Conservation (phyloP, 2,888 invertebrate species). For the Limnephilus rhombicus region DNA sequence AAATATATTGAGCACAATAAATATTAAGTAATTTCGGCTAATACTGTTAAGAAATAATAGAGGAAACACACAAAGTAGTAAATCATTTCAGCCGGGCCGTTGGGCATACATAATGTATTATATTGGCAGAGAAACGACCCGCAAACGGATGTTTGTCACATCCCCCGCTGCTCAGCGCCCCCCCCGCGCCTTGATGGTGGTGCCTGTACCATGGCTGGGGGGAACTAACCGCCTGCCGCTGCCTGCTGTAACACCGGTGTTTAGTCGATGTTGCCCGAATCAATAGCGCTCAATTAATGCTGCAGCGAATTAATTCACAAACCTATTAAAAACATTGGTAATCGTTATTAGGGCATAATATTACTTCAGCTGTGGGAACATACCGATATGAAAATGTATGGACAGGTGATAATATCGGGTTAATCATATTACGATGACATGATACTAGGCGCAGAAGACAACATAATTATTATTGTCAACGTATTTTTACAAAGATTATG, state of each 20-base stretch:
- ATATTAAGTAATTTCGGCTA: not conserved
- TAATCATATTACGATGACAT: too few species aligned
- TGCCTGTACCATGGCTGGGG: not conserved
- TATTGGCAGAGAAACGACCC: not conserved
- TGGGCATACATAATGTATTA: conserved; percentile 1
- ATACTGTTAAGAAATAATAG: not conserved
- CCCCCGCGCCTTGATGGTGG: not conserved
- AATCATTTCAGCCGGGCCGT: conserved; percentile 1
- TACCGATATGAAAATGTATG: too few species aligned
- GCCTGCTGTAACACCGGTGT: not conserved
- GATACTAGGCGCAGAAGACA: too few species aligned
- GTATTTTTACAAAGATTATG: too few species aligned
- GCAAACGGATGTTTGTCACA: conserved; percentile 1
- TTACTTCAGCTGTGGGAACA: not conserved
- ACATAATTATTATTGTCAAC: too few species aligned
- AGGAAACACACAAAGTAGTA: not conserved
- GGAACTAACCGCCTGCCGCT: not conserved
- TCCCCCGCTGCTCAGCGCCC: not conserved
- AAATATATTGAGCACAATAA: not conserved
- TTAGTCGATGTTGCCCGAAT: too few species aligned
- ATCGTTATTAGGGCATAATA: not conserved
- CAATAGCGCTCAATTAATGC: not conserved
- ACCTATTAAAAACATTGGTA: not conserved
- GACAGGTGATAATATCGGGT: too few species aligned
- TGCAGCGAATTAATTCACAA: not conserved